A percentile compares a stretch with the other conserved stretches of the same genome.
Conservation (phyloP, 1,140 invertebrate genomes). For the Trinorchestia longiramus region DNA sequence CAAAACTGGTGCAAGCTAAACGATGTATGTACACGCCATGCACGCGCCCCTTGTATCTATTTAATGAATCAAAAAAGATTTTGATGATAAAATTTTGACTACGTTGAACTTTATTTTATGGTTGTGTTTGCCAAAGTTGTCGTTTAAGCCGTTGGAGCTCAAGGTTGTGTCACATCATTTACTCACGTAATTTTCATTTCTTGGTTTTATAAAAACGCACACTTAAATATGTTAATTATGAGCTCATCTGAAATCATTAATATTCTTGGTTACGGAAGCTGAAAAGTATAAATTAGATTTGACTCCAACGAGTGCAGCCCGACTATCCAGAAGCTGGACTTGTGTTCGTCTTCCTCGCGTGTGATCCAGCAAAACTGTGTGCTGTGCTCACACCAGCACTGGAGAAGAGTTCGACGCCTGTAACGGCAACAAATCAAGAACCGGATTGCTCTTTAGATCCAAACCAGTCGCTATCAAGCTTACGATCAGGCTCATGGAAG, state of each 20-base stretch:
- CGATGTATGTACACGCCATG: neutral
- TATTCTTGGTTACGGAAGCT: too few relatives aligned
- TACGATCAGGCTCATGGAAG: conserved; percentile 17
- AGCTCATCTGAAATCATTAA: too few relatives aligned
- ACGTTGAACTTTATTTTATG: too few relatives aligned
- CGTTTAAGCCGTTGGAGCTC: too few relatives aligned
- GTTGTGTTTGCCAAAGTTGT: too few relatives aligned
- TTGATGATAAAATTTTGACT: too few relatives aligned
- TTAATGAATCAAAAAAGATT: neutral
- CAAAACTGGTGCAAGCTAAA: neutral
- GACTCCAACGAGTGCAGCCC: too few relatives aligned
- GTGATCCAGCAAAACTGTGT: neutral
- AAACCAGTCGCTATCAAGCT: conserved; percentile 28
- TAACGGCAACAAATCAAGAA: conserved; percentile 25
- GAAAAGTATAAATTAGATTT: too few relatives aligned
- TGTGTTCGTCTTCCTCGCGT: neutral
- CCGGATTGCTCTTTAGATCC: neutral
- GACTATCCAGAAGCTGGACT: neutral
- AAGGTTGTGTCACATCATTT: too few relatives aligned
- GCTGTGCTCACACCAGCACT: neutral
- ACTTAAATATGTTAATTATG: too few relatives aligned
- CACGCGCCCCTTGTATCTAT: neutral
- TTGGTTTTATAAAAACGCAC: too few relatives aligned
- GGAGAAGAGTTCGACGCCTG: neutral
- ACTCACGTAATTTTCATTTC: too few relatives aligned